Evolutionary conservation across 1,140 invertebrate species (phyloP).

Genomic region (Zaprionus camerounensis): DNA sequence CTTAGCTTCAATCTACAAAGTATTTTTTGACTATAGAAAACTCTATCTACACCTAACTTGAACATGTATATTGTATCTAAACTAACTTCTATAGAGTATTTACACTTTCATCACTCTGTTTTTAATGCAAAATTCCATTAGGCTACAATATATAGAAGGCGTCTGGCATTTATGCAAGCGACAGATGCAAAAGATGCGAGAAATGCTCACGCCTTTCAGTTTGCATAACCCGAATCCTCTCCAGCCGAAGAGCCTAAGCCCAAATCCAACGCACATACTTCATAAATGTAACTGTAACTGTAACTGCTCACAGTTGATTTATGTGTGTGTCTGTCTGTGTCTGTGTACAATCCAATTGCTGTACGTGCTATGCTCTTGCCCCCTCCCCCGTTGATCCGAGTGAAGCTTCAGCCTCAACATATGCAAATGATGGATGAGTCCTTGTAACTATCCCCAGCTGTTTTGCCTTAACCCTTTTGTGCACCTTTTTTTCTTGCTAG

Average conservation of each 20-base stretch:
- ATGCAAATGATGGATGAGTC: slow-evolving; percentile 75
- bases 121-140: slow-evolving; percentile 17
- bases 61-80: neutral
- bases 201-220: slow-evolving; percentile 7
- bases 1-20: too few species aligned
- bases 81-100: neutral
- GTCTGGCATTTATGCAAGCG: slow-evolving; percentile 11
- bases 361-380: slow-evolving; percentile 18
- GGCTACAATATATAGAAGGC: neutral
- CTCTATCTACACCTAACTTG: too few species aligned
- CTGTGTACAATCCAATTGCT: slow-evolving; percentile 52
- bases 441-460: slow-evolving; percentile 49
- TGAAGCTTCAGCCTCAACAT: slow-evolving; percentile 30
- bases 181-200: slow-evolving; percentile 15
- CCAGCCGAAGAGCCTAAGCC: neutral
- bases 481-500: slow-evolving; percentile 24
- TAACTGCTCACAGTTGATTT: slow-evolving; percentile 52
- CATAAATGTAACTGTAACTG: slow-evolving; percentile 50
- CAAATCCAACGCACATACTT: slow-evolving; percentile 35
- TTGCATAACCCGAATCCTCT: neutral
- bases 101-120: neutral
- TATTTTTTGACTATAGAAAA: neutral
- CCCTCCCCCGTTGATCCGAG: neutral
- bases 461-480: slow-evolving; percentile 52
- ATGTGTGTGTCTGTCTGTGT: slow-evolving; percentile 42